Evolutionary conservation across 2,113 vertebrate species (phyloP).

Genomic region (Narcine bancroftii): DNA sequence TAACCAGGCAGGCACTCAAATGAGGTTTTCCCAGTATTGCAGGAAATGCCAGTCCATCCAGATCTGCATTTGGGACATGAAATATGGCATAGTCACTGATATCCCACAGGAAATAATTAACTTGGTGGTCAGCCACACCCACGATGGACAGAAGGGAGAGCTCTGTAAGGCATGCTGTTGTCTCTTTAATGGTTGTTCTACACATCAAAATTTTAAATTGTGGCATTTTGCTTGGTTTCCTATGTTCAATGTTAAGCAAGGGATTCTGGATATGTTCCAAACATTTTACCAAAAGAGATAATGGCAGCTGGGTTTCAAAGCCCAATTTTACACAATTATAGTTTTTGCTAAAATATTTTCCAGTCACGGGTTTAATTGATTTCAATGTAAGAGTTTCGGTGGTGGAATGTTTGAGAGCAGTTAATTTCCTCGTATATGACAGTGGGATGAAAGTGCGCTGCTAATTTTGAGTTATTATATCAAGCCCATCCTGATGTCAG

Average conservation of each 20-base stretch:
- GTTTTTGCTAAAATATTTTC: neutral
- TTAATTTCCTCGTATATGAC: neutral
- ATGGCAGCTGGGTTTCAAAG: neutral
- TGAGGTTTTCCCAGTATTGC: no score
- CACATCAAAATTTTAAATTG: neutral
- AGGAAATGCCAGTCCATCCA: no score
- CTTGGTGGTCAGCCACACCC: neutral
- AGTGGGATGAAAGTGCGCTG: neutral
- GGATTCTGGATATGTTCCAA: neutral
- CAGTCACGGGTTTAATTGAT: neutral
- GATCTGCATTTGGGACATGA: neutral
- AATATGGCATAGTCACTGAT: no score
- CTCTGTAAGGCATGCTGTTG: neutral
- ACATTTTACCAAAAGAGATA: neutral
- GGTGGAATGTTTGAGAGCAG: neutral
- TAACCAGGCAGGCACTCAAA: no score
- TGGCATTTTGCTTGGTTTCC: neutral
- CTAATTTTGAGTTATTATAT: neutral
- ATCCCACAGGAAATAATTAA: neutral
- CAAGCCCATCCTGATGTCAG: neutral
- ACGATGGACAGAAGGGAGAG: no score
- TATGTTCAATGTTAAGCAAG: neutral
- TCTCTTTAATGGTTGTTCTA: neutral
- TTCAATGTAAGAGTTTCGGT: neutral
- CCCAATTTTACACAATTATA: neutral